phyloP scores from a whole-genome alignment of 2,113 vertebrate species.

The Coreoperca whiteheadi region DNA sequence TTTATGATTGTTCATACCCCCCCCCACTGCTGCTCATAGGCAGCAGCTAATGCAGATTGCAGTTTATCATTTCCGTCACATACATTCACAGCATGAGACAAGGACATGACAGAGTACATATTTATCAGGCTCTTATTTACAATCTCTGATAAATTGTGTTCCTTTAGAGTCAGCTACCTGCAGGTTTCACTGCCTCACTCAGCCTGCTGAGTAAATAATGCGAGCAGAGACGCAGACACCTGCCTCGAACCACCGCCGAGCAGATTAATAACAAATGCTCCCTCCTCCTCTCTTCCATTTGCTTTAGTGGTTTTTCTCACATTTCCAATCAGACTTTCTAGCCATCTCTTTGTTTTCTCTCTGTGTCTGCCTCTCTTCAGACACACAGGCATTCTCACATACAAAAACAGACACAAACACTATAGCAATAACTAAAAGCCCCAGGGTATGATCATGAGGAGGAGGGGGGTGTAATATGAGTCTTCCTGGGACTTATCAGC shows the following conservation, averaged over 20 bases:
- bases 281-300: conserved; percentile 32
- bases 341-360: conserved; percentile 44
- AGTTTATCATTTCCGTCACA: conserved; percentile 47
- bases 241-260: conserved; percentile 47
- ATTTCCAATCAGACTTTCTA: conserved; percentile 60
- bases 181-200: conserved; percentile 55
- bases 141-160: conserved; percentile 56
- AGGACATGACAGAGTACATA: conserved; percentile 53
- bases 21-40: conserved; percentile 15
- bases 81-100: conserved; percentile 35
- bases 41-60: conserved; percentile 35
- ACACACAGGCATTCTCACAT: conserved; percentile 11
- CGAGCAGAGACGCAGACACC: conserved; percentile 53
- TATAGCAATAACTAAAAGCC: conserved; percentile 57
- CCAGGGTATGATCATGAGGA: conserved; percentile 54
- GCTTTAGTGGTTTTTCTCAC: conserved; percentile 36
- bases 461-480: conserved; percentile 44
- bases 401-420: conserved; percentile 8
- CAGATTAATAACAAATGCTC: conserved; percentile 61
- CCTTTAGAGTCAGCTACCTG: conserved; percentile 55
- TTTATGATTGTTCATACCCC: conserved; percentile 43
- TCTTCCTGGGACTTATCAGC: conserved; percentile 78
- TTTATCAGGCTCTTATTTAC: conserved; percentile 76
- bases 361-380: conserved; percentile 11
- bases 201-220: conserved; percentile 65